A percentile compares a stretch with the other conserved stretches of the same genome.
Conservation (phyloP, 2,113 vertebrate species). For the Phainopepla nitens region DNA sequence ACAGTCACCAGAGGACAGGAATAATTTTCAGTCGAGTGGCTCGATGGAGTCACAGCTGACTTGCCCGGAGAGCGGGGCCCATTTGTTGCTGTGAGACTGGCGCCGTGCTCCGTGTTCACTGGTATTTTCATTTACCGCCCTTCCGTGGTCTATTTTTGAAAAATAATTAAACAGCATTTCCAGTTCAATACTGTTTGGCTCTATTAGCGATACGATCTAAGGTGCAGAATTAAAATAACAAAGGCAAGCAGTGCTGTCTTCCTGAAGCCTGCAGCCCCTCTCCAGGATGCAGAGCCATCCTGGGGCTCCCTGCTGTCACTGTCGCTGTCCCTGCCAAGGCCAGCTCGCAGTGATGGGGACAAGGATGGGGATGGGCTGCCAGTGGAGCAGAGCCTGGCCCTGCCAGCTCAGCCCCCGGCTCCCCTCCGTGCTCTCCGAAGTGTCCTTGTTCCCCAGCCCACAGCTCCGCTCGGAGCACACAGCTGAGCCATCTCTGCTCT, state of each 20-base stretch:
- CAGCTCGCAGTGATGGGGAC: not conserved
- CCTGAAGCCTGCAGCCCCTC: not conserved
- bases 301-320: not conserved
- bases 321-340: not conserved
- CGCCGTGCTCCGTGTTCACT: rapidly evolving
- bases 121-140: not conserved
- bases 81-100: not conserved
- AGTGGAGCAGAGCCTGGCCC: not conserved
- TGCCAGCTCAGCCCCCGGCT: not conserved
- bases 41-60: not conserved
- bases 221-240: not conserved
- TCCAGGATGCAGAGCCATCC: not conserved
- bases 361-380: not conserved
- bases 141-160: not conserved
- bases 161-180: not conserved
- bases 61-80: not conserved
- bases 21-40: not conserved
- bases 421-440: not conserved
- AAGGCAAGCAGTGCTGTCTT: rapidly evolving
- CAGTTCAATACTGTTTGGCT: not conserved
- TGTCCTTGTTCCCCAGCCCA: not conserved
- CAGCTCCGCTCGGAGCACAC: not conserved
- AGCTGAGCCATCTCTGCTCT: not conserved
- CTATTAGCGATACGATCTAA: not conserved
- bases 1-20: not conserved